phyloP scores from a whole-genome alignment of 2,113 vertebrate genomes.

The Megaptera novaeangliae region DNA sequence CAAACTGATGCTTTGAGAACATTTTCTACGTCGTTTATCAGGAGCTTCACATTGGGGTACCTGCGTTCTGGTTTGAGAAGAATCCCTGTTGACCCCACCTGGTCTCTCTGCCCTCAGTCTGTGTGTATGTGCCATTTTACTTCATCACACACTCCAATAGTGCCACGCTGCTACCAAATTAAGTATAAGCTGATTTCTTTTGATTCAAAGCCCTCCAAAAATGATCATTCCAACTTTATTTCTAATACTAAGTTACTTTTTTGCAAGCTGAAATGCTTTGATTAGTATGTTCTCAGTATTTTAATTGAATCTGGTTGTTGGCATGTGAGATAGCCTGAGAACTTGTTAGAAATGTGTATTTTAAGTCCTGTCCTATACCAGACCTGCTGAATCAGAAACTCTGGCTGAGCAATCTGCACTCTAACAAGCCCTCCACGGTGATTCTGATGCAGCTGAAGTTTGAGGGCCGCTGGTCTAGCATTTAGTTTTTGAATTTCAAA shows the following conservation, averaged over 20 bases:
- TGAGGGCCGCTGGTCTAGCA: background rate
- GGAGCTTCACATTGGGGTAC: background rate
- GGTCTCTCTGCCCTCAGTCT: background rate
- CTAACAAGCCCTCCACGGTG: background rate
- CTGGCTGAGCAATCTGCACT: background rate
- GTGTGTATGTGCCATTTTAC: background rate
- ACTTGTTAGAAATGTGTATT: background rate
- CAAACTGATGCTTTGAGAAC: background rate
- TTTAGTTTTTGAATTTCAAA: constrained; percentile 13
- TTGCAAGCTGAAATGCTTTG: background rate
- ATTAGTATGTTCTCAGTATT: background rate
- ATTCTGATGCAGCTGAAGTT: background rate
- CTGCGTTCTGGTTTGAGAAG: background rate
- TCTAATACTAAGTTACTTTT: background rate
- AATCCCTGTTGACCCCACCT: background rate
- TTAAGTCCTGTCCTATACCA: background rate
- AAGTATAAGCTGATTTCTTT: background rate
- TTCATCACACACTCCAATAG: too few relatives aligned
- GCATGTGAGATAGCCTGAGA: background rate
- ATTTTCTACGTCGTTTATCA: background rate
- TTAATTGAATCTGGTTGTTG: background rate
- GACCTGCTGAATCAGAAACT: background rate
- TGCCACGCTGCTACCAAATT: background rate
- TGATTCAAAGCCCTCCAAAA: background rate
- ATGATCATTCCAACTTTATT: background rate